A percentile compares a stretch with the other conserved stretches of the same genome.
Conservation (phyloP, 1,140 invertebrate genomes). For the Parapsyche elsis region DNA sequence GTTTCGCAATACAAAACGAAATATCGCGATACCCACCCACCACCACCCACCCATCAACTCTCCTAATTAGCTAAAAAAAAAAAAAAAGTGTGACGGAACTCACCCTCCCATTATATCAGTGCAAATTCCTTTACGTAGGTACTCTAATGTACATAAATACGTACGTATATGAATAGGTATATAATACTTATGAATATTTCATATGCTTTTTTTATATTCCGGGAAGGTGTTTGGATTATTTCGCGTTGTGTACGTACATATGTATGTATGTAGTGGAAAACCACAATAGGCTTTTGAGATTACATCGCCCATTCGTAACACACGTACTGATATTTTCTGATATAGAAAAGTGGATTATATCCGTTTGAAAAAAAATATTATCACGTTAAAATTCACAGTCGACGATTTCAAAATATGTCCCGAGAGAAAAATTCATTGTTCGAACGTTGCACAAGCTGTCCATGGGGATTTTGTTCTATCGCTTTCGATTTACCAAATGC, state of each 20-base stretch:
- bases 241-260: background rate
- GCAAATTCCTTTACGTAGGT: background rate
- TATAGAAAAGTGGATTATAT: too few species aligned
- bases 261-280: background rate
- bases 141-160: background rate
- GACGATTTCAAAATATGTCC: background rate
- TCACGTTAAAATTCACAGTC: too few species aligned
- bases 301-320: background rate
- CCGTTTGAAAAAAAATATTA: too few species aligned
- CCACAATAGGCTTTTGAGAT: constrained; percentile 15
- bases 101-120: background rate
- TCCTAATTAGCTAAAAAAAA: too few species aligned
- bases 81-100: too few species aligned
- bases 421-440: background rate
- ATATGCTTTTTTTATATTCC: background rate
- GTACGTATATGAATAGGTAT: background rate
- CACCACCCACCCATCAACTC: too few species aligned
- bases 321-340: too few species aligned
- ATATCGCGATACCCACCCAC: too few species aligned
- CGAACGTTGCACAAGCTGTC: background rate
- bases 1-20: too few species aligned
- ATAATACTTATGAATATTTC: background rate
- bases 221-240: background rate
- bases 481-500: background rate
- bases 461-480: background rate